Evolutionary conservation across 1,140 invertebrate species (phyloP), one percentile per base, ranked within the genome.

Genomic region (Ridgeia piscesae): DNA sequence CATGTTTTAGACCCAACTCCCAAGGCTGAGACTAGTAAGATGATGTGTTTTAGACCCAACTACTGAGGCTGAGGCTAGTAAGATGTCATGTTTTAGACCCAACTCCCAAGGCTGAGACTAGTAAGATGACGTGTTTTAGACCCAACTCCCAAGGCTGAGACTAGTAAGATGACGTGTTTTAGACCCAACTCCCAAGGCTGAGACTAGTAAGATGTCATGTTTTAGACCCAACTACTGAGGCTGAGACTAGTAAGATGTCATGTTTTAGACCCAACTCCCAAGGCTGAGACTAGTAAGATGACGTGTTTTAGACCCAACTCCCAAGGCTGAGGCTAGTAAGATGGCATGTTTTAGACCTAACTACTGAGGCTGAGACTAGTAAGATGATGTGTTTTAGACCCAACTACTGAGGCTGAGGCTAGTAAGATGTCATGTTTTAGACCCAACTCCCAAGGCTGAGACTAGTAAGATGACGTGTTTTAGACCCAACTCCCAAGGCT

Each of bases 151-250:
- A 95, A 96, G 92, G 91, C 94, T 50, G 95, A 96, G 93, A 95
- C 94, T 4, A 93, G 95, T 77, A 94, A 95, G 88, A 93, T 92
- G 89, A n/a, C n/a, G n/a, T n/a, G n/a, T n/a, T 93, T 21, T 91
- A 96, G 96, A 96, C 94, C 95, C 95, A 0, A 96, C 96, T 6
- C 95, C 96, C 92, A 95, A 96, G 92, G 91, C 94, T 50, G 95
- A 96, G 93, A 95, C 94, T 4, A 93, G 95, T 77, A 94, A 95
- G 88, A 93, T 92, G 89, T 93, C n/a, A n/a, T n/a, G n/a, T n/a
- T 93, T 21, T 91, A 96, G 96, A 96, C 94, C 95, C 95, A 0
- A 96, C 96, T 6, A 95, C 96, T 92, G 96, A 96, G 92, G 91
- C 94, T 50, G 95, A 96, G 93, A 95, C 94, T 4, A 93, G 95